Conservation (phyloP, 2,888 invertebrate species). For the Gryllus longicercus region DNA sequence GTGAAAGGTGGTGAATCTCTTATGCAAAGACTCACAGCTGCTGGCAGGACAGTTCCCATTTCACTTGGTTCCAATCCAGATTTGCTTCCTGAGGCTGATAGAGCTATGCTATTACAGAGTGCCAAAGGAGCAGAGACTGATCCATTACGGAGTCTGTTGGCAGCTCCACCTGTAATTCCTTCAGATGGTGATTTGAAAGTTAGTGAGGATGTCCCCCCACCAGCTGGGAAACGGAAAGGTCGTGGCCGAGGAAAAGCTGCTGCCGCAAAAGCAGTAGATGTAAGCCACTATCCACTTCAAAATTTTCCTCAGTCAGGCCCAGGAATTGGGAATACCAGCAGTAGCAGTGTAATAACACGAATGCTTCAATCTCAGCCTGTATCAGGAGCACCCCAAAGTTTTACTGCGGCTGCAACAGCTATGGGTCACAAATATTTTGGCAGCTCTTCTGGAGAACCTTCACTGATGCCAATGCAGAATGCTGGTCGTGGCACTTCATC, state of each 20-base stretch:
- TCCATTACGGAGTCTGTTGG: background rate
- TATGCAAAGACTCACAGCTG: background rate
- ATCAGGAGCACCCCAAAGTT: conserved; percentile 44
- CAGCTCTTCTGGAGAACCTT: conserved; percentile 27
- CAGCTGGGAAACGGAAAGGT: conserved; percentile 33
- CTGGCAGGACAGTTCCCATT: background rate
- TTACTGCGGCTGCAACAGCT: conserved; percentile 47
- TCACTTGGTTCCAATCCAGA: background rate
- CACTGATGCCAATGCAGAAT: conserved; percentile 21
- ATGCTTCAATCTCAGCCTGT: conserved; percentile 56
- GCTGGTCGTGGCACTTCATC: background rate
- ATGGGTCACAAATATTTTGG: conserved; percentile 50
- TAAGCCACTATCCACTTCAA: conserved; percentile 37
- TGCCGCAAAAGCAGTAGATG: conserved; percentile 54
- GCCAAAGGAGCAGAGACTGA: background rate
- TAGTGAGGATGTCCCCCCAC: conserved; percentile 19
- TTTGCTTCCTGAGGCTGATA: background rate
- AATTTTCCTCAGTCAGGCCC: background rate
- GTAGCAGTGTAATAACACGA: conserved; percentile 54
- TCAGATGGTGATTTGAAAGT: background rate
- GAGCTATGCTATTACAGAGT: background rate
- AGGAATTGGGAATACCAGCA: background rate
- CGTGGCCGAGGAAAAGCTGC: conserved; percentile 37
- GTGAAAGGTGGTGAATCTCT: background rate
- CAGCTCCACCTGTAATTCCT: background rate